Conservation (phyloP, 2,888 invertebrate genomes). For the Ornithoptera priamus region DNA sequence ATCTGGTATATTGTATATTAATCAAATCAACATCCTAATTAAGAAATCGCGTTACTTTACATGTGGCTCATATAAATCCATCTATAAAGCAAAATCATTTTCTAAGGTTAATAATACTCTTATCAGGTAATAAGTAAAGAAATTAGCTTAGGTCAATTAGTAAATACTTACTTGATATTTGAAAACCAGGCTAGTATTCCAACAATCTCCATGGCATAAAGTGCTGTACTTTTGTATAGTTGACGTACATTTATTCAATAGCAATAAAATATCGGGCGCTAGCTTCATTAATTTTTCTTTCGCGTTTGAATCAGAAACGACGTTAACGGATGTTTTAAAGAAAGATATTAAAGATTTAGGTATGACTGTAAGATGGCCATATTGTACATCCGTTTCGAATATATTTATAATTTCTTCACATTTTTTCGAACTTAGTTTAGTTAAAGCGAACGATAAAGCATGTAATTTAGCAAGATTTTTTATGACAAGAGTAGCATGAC, state of each 20-base stretch:
- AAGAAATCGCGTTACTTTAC: too few relatives aligned
- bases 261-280: conserved; percentile 45
- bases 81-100: too few relatives aligned
- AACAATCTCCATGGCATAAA: conserved; percentile 66
- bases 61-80: too few relatives aligned
- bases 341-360: conserved; percentile 50
- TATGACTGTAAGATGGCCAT: conserved; percentile 47
- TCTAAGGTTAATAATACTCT: too few relatives aligned
- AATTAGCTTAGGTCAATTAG: not conserved
- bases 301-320: conserved; percentile 45
- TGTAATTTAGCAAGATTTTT: conserved; percentile 64
- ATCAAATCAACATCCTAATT: too few relatives aligned
- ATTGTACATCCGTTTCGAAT: conserved; percentile 53
- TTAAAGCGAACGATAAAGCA: conserved; percentile 54
- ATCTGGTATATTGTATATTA: too few relatives aligned
- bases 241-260: conserved; percentile 52
- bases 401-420: conserved; percentile 48
- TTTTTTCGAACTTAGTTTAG: conserved; percentile 44
- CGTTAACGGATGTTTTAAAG: conserved; percentile 54
- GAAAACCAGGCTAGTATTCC: conserved; percentile 60
- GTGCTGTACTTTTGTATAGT: conserved; percentile 44
- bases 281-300: conserved; percentile 48
- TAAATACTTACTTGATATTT: conserved; percentile 51
- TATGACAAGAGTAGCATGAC: conserved; percentile 50
- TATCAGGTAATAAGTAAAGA: not conserved